Percentiles rank a stretch among this genome's conserved stretches.
phyloP scores from a whole-genome alignment of 2,888 invertebrate species.

The Drosophila robusta region DNA sequence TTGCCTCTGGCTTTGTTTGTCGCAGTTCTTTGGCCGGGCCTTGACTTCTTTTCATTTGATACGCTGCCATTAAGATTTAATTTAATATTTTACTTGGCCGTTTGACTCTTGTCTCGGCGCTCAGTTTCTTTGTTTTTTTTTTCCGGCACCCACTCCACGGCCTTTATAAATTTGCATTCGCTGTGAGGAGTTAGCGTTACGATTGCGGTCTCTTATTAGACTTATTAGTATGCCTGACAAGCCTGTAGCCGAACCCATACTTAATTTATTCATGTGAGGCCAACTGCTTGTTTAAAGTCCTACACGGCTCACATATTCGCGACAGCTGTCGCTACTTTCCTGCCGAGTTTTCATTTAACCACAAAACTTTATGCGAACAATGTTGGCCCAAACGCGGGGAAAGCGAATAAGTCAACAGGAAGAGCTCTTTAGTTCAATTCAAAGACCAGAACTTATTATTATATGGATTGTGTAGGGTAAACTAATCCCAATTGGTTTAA shows the following conservation, averaged over 20 bases:
- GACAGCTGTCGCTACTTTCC: constrained; percentile 51
- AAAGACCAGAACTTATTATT: no score
- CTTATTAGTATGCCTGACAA: constrained; percentile 69
- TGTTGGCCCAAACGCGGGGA: not conserved
- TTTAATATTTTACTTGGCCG: constrained; percentile 58
- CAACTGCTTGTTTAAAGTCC: constrained; percentile 43
- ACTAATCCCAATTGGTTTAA: no score
- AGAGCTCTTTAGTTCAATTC: not conserved
- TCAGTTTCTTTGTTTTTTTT: constrained; percentile 8
- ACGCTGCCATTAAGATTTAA: constrained; percentile 60
- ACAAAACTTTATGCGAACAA: constrained; percentile 9
- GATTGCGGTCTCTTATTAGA: constrained; percentile 33
- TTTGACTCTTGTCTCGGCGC: constrained; percentile 18
- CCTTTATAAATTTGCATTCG: constrained; percentile 42
- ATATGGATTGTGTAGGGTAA: no score
- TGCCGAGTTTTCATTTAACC: constrained; percentile 26
- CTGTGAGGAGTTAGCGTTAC: constrained; percentile 2
- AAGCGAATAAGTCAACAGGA: not conserved
- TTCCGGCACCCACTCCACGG: constrained; percentile 31
- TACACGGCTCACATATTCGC: constrained; percentile 39
- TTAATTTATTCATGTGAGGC: constrained; percentile 68
- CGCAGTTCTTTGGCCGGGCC: constrained; percentile 70
- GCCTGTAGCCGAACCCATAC: constrained; percentile 44
- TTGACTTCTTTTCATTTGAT: constrained; percentile 73
- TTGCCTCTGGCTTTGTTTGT: constrained; percentile 34